Percentiles rank a stretch among this genome's conserved stretches.
Conservation (phyloP, 2,113 vertebrate genomes). For the Brachypodius melanocephalos region DNA sequence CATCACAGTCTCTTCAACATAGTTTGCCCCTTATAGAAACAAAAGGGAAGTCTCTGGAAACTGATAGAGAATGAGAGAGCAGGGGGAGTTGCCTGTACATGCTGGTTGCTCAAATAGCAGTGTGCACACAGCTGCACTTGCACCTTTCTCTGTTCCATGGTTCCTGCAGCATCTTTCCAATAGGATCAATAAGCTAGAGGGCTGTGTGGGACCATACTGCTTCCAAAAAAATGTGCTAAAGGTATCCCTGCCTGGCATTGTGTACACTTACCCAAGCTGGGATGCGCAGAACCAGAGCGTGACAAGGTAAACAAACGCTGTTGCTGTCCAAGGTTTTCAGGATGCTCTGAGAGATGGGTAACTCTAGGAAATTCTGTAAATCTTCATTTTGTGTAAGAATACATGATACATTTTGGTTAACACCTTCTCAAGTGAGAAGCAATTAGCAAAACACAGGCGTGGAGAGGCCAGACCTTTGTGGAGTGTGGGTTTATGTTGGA, state of each 20-base stretch:
- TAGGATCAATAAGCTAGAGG: background rate
- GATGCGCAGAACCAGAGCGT: background rate
- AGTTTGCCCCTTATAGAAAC: background rate
- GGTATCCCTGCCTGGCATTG: background rate
- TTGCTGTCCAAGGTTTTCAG: background rate
- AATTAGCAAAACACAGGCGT: background rate
- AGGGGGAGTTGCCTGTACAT: background rate
- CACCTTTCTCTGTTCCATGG: background rate
- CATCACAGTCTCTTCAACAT: background rate
- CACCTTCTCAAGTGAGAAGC: background rate
- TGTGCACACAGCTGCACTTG: background rate
- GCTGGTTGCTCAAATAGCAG: background rate
- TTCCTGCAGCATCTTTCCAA: background rate
- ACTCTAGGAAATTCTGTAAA: background rate
- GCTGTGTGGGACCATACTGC: background rate
- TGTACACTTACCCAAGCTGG: background rate
- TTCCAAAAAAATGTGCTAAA: background rate
- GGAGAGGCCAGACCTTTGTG: background rate
- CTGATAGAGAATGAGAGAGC: background rate
- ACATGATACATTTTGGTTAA: background rate
- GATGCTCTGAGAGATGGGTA: background rate
- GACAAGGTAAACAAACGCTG: background rate
- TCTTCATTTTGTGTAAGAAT: background rate
- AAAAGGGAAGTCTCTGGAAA: background rate
- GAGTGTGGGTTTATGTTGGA: background rate